phyloP scores from a whole-genome alignment of 2,888 invertebrate species.

The Aphodius sticticus region DNA sequence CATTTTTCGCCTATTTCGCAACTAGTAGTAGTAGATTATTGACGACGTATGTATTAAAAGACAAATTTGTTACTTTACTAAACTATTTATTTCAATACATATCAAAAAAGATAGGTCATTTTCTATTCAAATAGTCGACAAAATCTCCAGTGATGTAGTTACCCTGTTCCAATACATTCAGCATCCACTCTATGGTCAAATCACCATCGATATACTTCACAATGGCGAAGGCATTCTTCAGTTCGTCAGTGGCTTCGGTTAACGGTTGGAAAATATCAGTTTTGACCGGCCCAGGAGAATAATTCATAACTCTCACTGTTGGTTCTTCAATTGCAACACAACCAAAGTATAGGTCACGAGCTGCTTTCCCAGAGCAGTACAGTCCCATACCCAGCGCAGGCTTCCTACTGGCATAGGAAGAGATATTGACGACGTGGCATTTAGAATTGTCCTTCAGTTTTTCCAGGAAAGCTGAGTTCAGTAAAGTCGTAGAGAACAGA shows the following conservation, averaged over 20 bases:
- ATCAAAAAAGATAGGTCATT: background rate
- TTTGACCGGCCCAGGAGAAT: background rate
- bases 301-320: background rate
- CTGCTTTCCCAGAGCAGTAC: background rate
- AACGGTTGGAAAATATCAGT: background rate
- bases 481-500: background rate
- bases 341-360: background rate
- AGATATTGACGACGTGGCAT: background rate
- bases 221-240: background rate
- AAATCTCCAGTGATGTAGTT: background rate
- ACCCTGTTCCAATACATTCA: background rate
- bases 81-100: too few relatives aligned
- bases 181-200: background rate
- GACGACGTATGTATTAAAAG: too few relatives aligned
- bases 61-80: too few relatives aligned
- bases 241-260: background rate
- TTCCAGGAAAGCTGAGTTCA: background rate
- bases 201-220: background rate
- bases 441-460: background rate
- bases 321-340: background rate
- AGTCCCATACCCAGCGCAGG: background rate
- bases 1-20: too few relatives aligned
- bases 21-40: too few relatives aligned
- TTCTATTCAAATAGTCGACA: slow-evolving; percentile 6
- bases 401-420: background rate